These are phyloP conservation scores for Cyrtonyx montezumae DNA, from an alignment of 2,113 vertebrate genomes.

Conservation along the genomic window DNA sequence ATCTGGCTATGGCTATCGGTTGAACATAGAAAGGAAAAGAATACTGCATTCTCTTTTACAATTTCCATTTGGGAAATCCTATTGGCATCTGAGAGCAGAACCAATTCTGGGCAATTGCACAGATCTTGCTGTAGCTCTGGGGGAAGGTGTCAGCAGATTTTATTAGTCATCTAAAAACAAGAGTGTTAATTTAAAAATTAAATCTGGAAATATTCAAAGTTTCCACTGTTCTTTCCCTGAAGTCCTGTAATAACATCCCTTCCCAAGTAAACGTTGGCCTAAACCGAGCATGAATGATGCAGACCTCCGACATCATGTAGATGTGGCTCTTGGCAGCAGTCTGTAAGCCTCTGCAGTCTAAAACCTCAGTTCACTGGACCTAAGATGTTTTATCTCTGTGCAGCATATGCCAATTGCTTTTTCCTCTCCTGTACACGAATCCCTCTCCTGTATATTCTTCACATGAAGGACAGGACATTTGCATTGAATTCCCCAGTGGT, in stretches of 20 bases:
- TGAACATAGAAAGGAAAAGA: neutral
- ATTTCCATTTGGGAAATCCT: neutral
- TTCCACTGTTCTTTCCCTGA: neutral
- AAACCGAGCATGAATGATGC: neutral
- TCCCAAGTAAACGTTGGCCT: neutral
- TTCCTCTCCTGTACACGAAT: neutral
- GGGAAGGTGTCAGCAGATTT: neutral
- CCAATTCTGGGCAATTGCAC: neutral
- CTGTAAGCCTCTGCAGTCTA: neutral
- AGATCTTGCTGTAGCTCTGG: neutral
- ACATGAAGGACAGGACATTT: neutral
- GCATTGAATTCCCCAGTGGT: neutral
- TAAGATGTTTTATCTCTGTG: conserved; percentile 6
- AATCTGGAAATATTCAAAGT: neutral
- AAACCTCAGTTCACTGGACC: neutral
- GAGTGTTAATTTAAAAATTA: neutral
- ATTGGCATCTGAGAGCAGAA: neutral
- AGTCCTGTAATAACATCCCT: neutral
- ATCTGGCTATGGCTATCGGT: neutral
- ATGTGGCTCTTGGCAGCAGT: neutral
- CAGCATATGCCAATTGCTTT: neutral
- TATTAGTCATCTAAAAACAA: neutral
- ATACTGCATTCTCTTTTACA: neutral
- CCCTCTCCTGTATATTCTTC: neutral
- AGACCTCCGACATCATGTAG: neutral